Conservation (phyloP, 2,113 vertebrate genomes). For the Alexandromys fortis region DNA sequence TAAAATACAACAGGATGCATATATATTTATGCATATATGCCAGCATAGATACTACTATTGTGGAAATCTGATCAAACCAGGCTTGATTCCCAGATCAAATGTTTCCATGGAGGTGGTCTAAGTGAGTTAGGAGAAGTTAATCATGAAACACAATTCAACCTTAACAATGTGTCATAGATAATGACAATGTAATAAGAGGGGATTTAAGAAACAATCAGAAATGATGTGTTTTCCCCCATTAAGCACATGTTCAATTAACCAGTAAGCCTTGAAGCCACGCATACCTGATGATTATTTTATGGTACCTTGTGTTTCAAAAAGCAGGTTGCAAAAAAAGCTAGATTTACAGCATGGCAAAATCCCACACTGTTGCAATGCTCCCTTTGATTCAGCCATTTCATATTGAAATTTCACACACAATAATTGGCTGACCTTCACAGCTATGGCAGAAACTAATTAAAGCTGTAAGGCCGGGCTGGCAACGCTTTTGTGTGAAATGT, state of each 20-base stretch:
- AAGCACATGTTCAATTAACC: slow-evolving; percentile 84
- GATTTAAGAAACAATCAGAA: slow-evolving; percentile 74
- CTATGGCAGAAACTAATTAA: slow-evolving; percentile 98
- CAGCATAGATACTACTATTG: background rate
- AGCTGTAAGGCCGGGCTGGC: slow-evolving; percentile 94
- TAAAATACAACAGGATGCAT: background rate
- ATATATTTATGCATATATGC: background rate
- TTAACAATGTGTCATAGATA: slow-evolving; percentile 77
- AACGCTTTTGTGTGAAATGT: slow-evolving; percentile 93
- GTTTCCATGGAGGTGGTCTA: slow-evolving; percentile 32
- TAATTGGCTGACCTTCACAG: slow-evolving; percentile 99
- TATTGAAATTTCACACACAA: slow-evolving; percentile 96
- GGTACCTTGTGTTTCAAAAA: slow-evolving; percentile 79
- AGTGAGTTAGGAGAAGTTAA: slow-evolving; percentile 57
- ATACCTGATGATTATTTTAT: slow-evolving; percentile 85
- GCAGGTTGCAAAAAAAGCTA: slow-evolving; percentile 71
- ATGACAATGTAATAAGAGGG: slow-evolving; percentile 74
- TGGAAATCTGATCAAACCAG: slow-evolving; percentile 28
- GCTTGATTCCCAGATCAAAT: slow-evolving; percentile 42
- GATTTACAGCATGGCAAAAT: slow-evolving; percentile 81
- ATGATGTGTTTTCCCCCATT: background rate
- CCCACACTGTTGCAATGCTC: slow-evolving; percentile 84
- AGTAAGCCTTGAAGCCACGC: slow-evolving; percentile 81
- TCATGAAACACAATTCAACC: slow-evolving; percentile 58
- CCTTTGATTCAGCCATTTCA: slow-evolving; percentile 87